Conservation (phyloP, 37 sponge, comb jelly and placozoan genomes). For the Cliona cf. orientalis region DNA sequence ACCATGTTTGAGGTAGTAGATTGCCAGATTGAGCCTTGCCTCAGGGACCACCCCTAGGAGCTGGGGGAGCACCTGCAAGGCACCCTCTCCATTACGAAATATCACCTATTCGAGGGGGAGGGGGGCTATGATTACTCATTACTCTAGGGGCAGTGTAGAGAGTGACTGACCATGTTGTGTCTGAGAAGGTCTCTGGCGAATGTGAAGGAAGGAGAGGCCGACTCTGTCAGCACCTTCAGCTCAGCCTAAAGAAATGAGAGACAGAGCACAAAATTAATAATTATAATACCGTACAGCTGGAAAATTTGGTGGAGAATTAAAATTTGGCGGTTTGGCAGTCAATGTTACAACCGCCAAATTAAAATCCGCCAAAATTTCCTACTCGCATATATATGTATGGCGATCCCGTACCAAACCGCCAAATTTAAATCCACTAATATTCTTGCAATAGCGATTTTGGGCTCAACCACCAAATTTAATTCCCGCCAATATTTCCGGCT, state of each 20-base stretch:
- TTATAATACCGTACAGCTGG: too few species aligned
- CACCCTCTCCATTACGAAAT: constrained; percentile 95
- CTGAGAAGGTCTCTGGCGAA: constrained; percentile 95
- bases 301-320: too few species aligned
- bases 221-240: constrained; percentile 88
- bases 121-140: too few species aligned
- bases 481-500: neutral
- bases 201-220: constrained; percentile 76
- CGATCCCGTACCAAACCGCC: too few species aligned
- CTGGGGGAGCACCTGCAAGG: constrained; percentile 93
- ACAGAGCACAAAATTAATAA: neutral
- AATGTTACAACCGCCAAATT: too few species aligned
- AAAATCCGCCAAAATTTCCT: too few species aligned
- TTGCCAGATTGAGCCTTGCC: constrained; percentile 95
- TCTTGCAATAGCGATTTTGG: too few species aligned
- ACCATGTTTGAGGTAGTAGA: constrained; percentile 79
- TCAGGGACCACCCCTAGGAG: constrained; percentile 95
- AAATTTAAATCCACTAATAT: too few species aligned
- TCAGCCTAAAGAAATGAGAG: constrained; percentile 77
- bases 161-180: constrained; percentile 97
- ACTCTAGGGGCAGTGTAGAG: neutral
- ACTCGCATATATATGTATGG: too few species aligned
- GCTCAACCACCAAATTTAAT: too few species aligned
- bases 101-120: constrained; percentile 76
- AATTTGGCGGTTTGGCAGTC: too few species aligned